Conservation (phyloP, 2,113 vertebrate species). For the Gallinago undulata region DNA sequence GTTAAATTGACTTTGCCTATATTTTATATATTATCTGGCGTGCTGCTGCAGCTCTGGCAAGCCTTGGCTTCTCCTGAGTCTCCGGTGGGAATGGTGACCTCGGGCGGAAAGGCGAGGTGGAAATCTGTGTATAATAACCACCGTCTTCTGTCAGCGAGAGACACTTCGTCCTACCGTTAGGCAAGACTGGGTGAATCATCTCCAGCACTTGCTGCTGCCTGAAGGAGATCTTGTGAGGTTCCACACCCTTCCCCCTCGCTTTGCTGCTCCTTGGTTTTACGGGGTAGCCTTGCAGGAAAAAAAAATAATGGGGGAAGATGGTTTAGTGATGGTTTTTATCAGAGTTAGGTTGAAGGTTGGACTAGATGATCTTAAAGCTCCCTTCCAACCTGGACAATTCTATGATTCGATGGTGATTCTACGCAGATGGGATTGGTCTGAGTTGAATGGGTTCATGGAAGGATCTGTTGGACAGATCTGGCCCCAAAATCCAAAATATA, state of each 20-base stretch:
- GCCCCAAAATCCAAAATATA: no score
- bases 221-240: neutral
- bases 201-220: neutral
- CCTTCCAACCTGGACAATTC: no score
- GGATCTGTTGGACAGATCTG: neutral
- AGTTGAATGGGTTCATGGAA: neutral
- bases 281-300: neutral
- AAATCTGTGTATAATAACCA: rapidly evolving
- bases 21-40: neutral
- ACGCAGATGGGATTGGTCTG: no score
- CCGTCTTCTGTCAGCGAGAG: neutral
- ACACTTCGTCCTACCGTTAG: neutral
- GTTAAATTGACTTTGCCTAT: neutral
- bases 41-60: neutral
- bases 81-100: neutral
- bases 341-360: no score
- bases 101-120: neutral
- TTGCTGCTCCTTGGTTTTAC: neutral
- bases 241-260: neutral
- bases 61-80: neutral
- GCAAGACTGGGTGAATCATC: neutral
- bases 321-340: no score
- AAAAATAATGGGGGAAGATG: neutral
- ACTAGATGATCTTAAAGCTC: no score
- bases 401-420: no score